Base-by-base conservation (phyloP, 1,140 invertebrate species). In the Tetragnatha versicolor region DNA sequence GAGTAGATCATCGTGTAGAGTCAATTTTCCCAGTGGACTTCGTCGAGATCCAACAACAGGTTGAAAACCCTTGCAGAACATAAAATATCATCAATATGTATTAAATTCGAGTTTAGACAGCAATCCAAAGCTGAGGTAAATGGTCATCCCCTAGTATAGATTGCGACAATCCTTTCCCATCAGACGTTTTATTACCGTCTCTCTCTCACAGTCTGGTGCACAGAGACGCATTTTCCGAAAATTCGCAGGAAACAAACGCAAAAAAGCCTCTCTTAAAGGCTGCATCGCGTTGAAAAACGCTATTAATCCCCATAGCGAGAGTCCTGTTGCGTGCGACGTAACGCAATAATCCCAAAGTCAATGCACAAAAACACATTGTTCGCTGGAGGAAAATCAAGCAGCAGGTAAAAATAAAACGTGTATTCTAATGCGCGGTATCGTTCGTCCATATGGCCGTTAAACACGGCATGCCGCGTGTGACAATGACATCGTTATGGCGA, bases 281-380 rank as follows among this genome's bases (percentile, higher is more conserved):
- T 20, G 55, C 31, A 58, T 58, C 55, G 55, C 55, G 55, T 58
- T 58, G 55, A 4, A 58, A 58, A 58, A 7, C 55, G 55, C 55
- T 58, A 58, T 58, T 58, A 58, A 58, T 58, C 22, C 31, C 20
- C 12, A n/a, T n/a, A n/a, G 10, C 17, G 9, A 5, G 29, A 33
- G 10, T 58, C 55, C 29, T 58, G 29, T 58, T 35, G 55, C 55
- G n/a, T n/a, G 55, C 35, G 29, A 17, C 29, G 55, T 5, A 58
- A n/a, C 6, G 22, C 49, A 31, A 58, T 31, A 35, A 31, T 58
- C 20, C 17, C n/a, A 14, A 17, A n/a, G 12, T 22, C 3, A 20
- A 20, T 33, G 55, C 14, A 14, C 1, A 55, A 55, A 29, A n/a
- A n/a, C 20, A 29, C 25, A 55, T 3, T 55, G 20, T 22, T 29